A percentile compares a stretch with the other conserved stretches of the same genome.
Evolutionary conservation across 2,888 invertebrate species (phyloP).

Genomic region (Volucella inflata): DNA sequence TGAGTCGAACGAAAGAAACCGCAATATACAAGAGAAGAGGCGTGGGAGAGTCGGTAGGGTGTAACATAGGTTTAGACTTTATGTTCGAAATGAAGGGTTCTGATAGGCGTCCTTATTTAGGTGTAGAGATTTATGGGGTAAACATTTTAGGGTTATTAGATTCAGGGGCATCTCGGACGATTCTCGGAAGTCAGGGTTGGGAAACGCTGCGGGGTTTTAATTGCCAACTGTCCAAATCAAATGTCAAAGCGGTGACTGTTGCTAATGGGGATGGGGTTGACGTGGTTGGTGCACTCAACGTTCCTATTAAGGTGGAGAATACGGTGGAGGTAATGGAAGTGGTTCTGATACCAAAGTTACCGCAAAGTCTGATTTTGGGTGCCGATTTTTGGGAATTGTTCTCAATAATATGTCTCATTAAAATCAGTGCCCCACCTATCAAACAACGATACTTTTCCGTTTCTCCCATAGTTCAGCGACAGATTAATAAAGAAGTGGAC

Average conservation of each 20-base stretch:
- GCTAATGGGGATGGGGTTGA: slow-evolving; percentile 29
- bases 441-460: slow-evolving; percentile 76
- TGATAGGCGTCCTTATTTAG: slow-evolving; percentile 41
- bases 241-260: slow-evolving; percentile 6
- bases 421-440: slow-evolving; percentile 49
- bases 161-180: slow-evolving; percentile 43
- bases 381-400: slow-evolving; percentile 44
- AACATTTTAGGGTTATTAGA: slow-evolving; percentile 45
- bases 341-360: slow-evolving; percentile 15
- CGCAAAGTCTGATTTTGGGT: slow-evolving; percentile 41
- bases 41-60: not conserved
- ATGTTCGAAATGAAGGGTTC: slow-evolving; percentile 5
- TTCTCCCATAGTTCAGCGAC: slow-evolving; percentile 72
- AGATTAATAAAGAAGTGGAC: slow-evolving; percentile 74
- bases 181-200: slow-evolving; percentile 35
- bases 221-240: not conserved
- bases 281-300: not conserved
- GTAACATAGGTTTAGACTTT: slow-evolving; percentile 7
- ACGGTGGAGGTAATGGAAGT: slow-evolving; percentile 22
- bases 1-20: slow-evolving; percentile 21
- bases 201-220: not conserved
- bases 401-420: slow-evolving; percentile 34
- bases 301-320: slow-evolving; percentile 19
- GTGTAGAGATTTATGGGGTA: slow-evolving; percentile 34
- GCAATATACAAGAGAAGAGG: not conserved